Evolutionary conservation across 2,888 invertebrate genomes (phyloP).

Genomic region (Amblyjoppa fuscipennis): DNA sequence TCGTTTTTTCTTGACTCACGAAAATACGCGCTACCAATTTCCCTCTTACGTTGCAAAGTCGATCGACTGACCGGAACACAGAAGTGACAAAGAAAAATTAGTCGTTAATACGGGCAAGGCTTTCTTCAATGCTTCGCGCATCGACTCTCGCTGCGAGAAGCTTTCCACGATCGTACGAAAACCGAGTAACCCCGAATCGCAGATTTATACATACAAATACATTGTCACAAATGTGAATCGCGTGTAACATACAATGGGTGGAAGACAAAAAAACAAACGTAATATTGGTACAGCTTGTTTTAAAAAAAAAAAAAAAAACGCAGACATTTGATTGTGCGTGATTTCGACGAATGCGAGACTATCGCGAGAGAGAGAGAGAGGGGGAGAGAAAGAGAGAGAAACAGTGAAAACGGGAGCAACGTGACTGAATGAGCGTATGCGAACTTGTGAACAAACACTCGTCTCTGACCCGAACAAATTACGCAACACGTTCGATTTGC

Average conservation of each 20-base stretch:
- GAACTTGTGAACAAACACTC: slow-evolving; percentile 12
- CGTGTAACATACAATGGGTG: slow-evolving; percentile 1
- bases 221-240: slow-evolving; percentile 9
- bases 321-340: slow-evolving; percentile 10
- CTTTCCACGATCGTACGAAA: background rate
- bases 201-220: background rate
- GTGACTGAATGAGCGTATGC: slow-evolving; percentile 31
- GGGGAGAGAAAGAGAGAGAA: slow-evolving; percentile 28
- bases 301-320: background rate
- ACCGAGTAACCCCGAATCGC: background rate
- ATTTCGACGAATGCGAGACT: slow-evolving; percentile 17
- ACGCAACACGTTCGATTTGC: slow-evolving; percentile 19
- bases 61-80: background rate
- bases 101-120: background rate
- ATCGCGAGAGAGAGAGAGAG: background rate
- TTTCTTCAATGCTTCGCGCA: background rate
- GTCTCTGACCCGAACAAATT: slow-evolving; percentile 19
- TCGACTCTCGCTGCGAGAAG: slow-evolving; percentile 2
- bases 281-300: background rate
- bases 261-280: background rate
- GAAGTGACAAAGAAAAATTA: background rate
- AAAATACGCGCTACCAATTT: background rate
- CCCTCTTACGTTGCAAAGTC: background rate
- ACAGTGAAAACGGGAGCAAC: background rate
- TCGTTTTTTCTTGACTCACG: background rate